Evolutionary conservation across 1,140 invertebrate species (phyloP).

Genomic region (Drosophila sproati): DNA sequence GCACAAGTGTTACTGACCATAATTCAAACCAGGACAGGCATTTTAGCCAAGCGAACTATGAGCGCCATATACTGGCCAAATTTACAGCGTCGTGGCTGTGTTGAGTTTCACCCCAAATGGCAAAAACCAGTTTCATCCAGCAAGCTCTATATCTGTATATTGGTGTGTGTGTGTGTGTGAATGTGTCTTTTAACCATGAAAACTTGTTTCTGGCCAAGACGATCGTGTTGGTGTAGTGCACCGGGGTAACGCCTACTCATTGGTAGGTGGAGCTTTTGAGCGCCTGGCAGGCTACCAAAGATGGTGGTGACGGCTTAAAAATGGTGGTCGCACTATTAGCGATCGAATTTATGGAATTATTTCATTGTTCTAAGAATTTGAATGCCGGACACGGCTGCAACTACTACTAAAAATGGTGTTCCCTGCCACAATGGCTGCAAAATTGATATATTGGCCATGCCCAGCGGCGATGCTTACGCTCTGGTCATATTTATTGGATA

Average conservation of each 20-base stretch:
- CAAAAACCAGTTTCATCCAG: conserved; percentile 70
- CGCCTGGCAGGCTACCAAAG: conserved; percentile 46
- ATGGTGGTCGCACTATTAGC: conserved; percentile 73
- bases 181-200: conserved; percentile 41
- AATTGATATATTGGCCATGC: conserved; percentile 58
- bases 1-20: conserved; percentile 76
- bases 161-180: conserved; percentile 14
- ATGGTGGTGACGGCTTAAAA: conserved; percentile 66
- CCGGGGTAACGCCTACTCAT: conserved; percentile 60
- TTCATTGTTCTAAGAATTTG: conserved; percentile 83
- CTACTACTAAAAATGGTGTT: conserved; percentile 56
- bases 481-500: conserved; percentile 69
- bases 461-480: background rate
- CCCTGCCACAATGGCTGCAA: conserved; percentile 60
- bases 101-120: conserved; percentile 57
- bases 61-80: conserved; percentile 51
- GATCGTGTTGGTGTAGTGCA: conserved; percentile 39
- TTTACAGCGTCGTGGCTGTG: conserved; percentile 46
- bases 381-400: conserved; percentile 47
- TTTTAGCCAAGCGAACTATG: conserved; percentile 61
- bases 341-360: conserved; percentile 83
- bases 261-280: conserved; percentile 75
- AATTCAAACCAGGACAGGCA: conserved; percentile 64
- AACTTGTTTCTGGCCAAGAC: conserved; percentile 61
- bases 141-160: conserved; percentile 16